Evolutionary conservation across 2,888 invertebrate species (phyloP).

Genomic region (Drosophila buzzatii): DNA sequence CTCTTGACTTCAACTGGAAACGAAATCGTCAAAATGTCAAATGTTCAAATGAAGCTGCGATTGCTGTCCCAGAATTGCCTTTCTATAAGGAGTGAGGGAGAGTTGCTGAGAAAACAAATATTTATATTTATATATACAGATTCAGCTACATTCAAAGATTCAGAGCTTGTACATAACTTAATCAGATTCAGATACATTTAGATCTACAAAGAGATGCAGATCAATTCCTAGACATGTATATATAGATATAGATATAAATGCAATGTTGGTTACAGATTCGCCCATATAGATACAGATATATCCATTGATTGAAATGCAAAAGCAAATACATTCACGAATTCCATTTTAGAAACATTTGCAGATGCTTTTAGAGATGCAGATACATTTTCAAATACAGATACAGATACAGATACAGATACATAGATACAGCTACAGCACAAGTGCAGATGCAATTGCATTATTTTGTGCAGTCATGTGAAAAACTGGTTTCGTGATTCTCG

Average conservation of each 20-base stretch:
- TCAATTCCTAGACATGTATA: too few species aligned
- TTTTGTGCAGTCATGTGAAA: slow-evolving; percentile 46
- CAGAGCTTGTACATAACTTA: too few species aligned
- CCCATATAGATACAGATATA: neutral
- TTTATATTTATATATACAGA: too few species aligned
- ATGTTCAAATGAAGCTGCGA: slow-evolving; percentile 30
- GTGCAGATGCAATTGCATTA: slow-evolving; percentile 21
- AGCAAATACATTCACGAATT: neutral
- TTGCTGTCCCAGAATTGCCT: slow-evolving; percentile 4
- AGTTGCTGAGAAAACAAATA: neutral
- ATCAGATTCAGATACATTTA: too few species aligned
- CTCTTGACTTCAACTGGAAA: slow-evolving; percentile 52
- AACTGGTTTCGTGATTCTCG: slow-evolving; percentile 57
- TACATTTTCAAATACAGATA: neutral
- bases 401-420: neutral
- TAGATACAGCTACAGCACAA: slow-evolving; percentile 4
- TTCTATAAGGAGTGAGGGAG: slow-evolving; percentile 24
- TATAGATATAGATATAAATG: too few species aligned
- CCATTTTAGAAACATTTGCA: neutral
- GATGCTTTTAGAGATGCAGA: slow-evolving; percentile 1
- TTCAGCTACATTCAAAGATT: too few species aligned
- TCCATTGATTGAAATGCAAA: neutral
- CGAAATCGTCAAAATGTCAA: slow-evolving; percentile 60
- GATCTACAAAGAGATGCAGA: too few species aligned
- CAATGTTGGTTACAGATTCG: too few species aligned